Evolutionary conservation across 2,113 vertebrate species (phyloP).

Genomic region (Aythya baeri): DNA sequence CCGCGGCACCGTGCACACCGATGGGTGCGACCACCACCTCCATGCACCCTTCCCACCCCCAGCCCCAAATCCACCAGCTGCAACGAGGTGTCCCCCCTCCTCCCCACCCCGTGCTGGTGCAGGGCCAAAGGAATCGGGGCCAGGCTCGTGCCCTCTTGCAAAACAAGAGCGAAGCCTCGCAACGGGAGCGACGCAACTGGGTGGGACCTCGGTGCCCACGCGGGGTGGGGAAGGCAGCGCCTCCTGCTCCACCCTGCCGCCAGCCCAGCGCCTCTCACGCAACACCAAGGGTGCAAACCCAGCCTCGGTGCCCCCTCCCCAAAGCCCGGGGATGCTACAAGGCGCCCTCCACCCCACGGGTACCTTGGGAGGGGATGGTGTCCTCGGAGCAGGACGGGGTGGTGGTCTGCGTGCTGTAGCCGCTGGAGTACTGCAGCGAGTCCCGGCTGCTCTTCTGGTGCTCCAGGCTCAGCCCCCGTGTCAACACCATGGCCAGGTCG

Average conservation of each 20-base stretch:
- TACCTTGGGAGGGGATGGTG: constrained; percentile 97
- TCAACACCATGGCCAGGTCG: constrained; percentile 95
- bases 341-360: background rate
- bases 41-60: no score
- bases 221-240: no score
- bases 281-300: background rate
- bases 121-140: no score
- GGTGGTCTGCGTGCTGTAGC: constrained; percentile 96
- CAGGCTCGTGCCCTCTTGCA: background rate
- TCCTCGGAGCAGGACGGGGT: constrained; percentile 97
- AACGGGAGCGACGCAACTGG: background rate
- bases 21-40: no score
- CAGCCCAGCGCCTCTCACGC: no score
- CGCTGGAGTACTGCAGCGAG: constrained; percentile 94
- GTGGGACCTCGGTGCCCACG: background rate
- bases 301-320: no score
- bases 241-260: background rate
- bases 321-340: no score
- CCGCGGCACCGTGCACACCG: no score
- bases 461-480: constrained; percentile 91
- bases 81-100: no score
- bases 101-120: no score
- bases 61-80: no score
- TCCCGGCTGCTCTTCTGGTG: constrained; percentile 97
- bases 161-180: background rate